A percentile compares a stretch with the other conserved stretches of the same genome.
phyloP scores from a whole-genome alignment of 2,888 invertebrate genomes.

The Drosophila merina region DNA sequence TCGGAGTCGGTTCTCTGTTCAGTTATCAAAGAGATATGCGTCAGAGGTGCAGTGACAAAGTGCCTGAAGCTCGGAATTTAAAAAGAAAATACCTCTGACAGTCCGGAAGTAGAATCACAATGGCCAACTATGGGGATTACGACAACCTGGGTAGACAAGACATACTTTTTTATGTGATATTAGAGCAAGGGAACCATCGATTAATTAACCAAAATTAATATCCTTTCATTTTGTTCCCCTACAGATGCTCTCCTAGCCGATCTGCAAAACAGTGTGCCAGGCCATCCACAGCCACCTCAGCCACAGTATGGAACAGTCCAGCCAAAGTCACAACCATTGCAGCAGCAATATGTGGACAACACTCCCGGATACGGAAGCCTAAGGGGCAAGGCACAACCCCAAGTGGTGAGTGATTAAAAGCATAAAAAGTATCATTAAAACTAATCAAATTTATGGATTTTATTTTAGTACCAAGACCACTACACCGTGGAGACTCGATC shows the following conservation, averaged over 20 bases:
- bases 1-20: constrained; percentile 31
- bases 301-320: constrained; percentile 64
- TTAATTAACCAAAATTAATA: too few species aligned
- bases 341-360: constrained; percentile 73
- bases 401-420: constrained; percentile 86
- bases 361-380: constrained; percentile 89
- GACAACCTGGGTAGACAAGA: constrained; percentile 79
- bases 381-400: constrained; percentile 87
- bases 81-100: constrained; percentile 2
- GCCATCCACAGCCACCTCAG: constrained; percentile 84
- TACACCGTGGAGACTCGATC: constrained; percentile 81
- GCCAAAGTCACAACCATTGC: constrained; percentile 46
- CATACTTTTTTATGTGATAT: too few species aligned
- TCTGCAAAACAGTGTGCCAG: constrained; percentile 96
- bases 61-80: constrained; percentile 13
- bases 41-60: constrained; percentile 51
- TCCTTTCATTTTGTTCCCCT: constrained; percentile 16
- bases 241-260: constrained; percentile 97
- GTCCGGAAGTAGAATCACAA: constrained; percentile 41
- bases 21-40: constrained; percentile 65
- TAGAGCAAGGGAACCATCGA: too few species aligned
- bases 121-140: constrained; percentile 81
- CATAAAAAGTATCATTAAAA: not conserved
- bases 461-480: constrained; percentile 81
- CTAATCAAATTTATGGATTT: not conserved